These are phyloP conservation scores for Hemaris fuciformis DNA, from an alignment of 2,888 invertebrate genomes.

Conservation along the genomic window DNA sequence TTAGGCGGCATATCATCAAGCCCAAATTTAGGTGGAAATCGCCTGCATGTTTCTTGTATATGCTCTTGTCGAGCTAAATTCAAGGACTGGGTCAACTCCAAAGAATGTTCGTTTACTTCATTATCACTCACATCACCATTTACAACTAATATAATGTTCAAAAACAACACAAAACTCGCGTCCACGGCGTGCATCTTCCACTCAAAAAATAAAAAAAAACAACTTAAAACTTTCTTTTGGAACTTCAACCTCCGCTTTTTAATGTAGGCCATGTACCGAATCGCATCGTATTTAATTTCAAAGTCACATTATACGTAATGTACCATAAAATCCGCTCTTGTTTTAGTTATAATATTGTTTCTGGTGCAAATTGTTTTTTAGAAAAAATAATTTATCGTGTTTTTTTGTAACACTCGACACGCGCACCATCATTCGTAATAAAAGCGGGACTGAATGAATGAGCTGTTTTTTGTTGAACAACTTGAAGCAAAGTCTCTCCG, in stretches of 20 bases:
- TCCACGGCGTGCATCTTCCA: conserved; percentile 51
- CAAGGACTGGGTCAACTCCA: conserved; percentile 83
- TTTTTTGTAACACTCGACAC: neutral
- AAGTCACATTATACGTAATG: conserved; percentile 10
- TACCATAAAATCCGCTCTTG: conserved; percentile 6
- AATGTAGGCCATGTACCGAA: conserved; percentile 57
- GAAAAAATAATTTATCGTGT: neutral
- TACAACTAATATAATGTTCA: conserved; percentile 51
- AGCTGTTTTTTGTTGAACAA: neutral
- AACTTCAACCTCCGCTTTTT: conserved; percentile 42
- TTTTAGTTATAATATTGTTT: conserved; percentile 7
- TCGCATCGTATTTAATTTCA: neutral
- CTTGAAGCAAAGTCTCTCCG: neutral
- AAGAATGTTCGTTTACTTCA: conserved; percentile 63
- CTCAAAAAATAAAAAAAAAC: conserved; percentile 17
- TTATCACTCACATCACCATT: conserved; percentile 54
- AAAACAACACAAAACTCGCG: conserved; percentile 48
- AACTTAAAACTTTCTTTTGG: conserved; percentile 47
- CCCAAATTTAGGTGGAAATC: conserved; percentile 62
- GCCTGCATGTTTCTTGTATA: conserved; percentile 83
- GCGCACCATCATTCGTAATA: neutral
- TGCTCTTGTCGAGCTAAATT: conserved; percentile 84
- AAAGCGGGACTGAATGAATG: conserved; percentile 11
- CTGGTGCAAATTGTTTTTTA: neutral
- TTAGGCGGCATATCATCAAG: conserved; percentile 76